Evolutionary conservation across 2,797 vertebrate genomes (phyloP), one percentile per base, ranked within the genome.

Genomic region (Cirrhinus mrigala): DNA sequence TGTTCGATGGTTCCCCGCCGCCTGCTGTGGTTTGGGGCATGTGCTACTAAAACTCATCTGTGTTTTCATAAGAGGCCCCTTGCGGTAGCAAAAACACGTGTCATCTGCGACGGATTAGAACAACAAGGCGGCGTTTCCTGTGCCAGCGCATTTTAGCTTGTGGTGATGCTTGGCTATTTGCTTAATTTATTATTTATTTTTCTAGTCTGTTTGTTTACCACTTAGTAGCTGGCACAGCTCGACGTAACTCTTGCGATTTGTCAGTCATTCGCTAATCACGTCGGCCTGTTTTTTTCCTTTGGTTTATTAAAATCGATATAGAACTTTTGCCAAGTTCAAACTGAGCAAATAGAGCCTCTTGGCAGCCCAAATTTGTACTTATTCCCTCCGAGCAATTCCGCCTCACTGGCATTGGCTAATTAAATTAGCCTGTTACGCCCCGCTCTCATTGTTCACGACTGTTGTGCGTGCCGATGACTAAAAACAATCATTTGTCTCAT

Each of bases 321-420:
- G 76, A 83, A 83, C 46, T 79, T 84, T 87, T 50, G 68, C 46
- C 79, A 83, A 71, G 73, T 86, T 87, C 46, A 73, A 64, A 79
- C 48, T 12, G 33, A 83, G 80, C 74, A 85, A 60, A 52, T 64
- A 74, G 44, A 80, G 56, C 46, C 33, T 80, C 69, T 85, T 85
- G 84, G 84, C 77, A 80, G 84, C 78, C 44, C 77, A 80, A 80
- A 85, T 74, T 80, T 80, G 77, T 74, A 66, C 84, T 74, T 80
- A 66, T 80, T 74, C 77, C 77, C 73, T 81, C 68, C 6, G 33
- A 83, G 85, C 73, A 69, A 69, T 90, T 93, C 87, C 91, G 92
- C 93, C 91, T 83, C 89, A 89, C 64, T 92, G 90, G 88, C 84
- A 85, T 92, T 92, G 91, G 86, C 87, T 94, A 94, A 95, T 94